These are phyloP conservation scores for Machimus atricapillus DNA, from an alignment of 2,888 invertebrate species.

Conservation along the genomic window DNA sequence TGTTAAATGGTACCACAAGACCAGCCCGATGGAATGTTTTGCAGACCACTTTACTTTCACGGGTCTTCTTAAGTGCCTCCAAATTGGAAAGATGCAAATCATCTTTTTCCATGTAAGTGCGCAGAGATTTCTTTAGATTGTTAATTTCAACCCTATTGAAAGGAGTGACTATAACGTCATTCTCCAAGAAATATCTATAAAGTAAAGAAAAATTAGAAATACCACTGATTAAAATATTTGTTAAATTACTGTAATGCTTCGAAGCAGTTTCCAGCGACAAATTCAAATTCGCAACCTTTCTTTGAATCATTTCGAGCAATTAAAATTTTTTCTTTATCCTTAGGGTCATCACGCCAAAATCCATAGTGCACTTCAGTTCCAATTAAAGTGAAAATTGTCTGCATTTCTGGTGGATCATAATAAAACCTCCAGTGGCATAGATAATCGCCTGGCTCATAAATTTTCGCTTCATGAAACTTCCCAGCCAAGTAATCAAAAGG, in stretches of 20 bases:
- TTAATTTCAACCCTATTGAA: constrained; percentile 70
- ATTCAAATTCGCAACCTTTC: constrained; percentile 73
- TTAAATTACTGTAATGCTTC: constrained; percentile 53
- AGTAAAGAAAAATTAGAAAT: constrained; percentile 5
- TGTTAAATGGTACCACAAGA: constrained; percentile 83
- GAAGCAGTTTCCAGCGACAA: constrained; percentile 67
- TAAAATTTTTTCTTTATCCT: constrained; percentile 73
- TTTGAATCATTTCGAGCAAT: constrained; percentile 78
- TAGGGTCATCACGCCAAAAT: constrained; percentile 86
- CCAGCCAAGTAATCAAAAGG: constrained; percentile 84
- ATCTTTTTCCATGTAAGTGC: constrained; percentile 69
- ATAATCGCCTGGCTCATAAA: constrained; percentile 69
- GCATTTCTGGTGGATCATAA: constrained; percentile 95
- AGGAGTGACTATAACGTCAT: constrained; percentile 63
- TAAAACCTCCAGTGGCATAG: constrained; percentile 89
- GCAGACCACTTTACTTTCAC: constrained; percentile 70
- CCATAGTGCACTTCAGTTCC: constrained; percentile 83
- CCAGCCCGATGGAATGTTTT: constrained; percentile 83
- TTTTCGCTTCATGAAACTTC: constrained; percentile 64
- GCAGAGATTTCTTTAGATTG: constrained; percentile 69
- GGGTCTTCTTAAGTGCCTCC: constrained; percentile 67
- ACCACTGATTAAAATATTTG: background rate
- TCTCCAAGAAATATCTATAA: constrained; percentile 54
- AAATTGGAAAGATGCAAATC: constrained; percentile 68
- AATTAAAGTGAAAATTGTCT: constrained; percentile 77